Evolutionary conservation across 2,113 vertebrate species (phyloP).

Genomic region (Lophius piscatorius): DNA sequence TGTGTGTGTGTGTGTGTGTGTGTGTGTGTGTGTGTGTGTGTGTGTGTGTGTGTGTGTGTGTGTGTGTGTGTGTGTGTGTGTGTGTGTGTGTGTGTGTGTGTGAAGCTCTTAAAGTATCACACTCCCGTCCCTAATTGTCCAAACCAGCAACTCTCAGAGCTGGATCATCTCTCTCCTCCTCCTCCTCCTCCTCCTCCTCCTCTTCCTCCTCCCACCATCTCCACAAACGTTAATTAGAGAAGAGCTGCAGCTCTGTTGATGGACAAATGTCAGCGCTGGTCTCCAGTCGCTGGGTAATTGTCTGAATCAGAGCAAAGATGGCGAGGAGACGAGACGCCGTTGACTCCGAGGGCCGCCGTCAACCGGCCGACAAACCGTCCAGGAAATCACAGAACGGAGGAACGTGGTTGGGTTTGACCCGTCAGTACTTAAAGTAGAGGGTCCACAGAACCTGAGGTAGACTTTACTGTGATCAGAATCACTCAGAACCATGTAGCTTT

Average conservation of each 20-base stretch:
- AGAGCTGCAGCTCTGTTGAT: conserved; percentile 73
- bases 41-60: conserved; percentile 12
- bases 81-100: conserved; percentile 7
- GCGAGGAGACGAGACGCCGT: conserved; percentile 20
- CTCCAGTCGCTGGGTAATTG: conserved; percentile 77
- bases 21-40: conserved; percentile 12
- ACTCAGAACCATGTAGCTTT: too few species aligned
- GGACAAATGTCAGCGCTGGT: conserved; percentile 81
- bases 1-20: conserved; percentile 13
- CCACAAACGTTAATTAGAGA: conserved; percentile 76
- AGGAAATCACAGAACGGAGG: conserved; percentile 17
- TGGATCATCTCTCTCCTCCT: conserved; percentile 60
- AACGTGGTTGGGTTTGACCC: background rate
- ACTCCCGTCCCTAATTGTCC: conserved; percentile 49
- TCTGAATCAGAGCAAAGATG: conserved; percentile 64
- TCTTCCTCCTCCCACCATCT: conserved; percentile 36
- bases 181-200: background rate
- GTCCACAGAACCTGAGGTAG: too few species aligned
- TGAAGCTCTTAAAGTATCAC: conserved; percentile 26
- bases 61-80: conserved; percentile 1
- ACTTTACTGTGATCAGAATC: too few species aligned
- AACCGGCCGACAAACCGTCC: conserved; percentile 32
- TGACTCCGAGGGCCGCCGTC: conserved; percentile 22
- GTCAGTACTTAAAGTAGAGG: too few species aligned
- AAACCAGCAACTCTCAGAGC: conserved; percentile 35